A percentile compares a stretch with the other conserved stretches of the same genome.
Conservation (phyloP, 2,888 invertebrate genomes). For the Ditula angustiorana region DNA sequence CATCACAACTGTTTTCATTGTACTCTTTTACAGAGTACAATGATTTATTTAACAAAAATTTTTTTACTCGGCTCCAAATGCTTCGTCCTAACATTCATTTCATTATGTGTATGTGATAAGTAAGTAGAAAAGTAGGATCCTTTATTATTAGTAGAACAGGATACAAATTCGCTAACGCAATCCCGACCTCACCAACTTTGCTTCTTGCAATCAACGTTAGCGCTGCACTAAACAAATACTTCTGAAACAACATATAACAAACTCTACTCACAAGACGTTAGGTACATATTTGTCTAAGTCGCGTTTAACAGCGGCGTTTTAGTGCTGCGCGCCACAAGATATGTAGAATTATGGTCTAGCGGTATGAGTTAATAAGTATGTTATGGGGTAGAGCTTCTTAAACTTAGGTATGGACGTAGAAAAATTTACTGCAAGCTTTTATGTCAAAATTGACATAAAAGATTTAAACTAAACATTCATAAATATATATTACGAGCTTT, state of each 20-base stretch:
- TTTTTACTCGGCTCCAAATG: no score
- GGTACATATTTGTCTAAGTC: not conserved
- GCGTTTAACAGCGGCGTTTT: not conserved
- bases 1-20: no score
- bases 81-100: no score
- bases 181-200: not conserved
- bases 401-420: not conserved
- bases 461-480: no score
- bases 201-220: constrained; percentile 2
- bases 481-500: no score
- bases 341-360: constrained; percentile 19
- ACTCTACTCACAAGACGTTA: not conserved
- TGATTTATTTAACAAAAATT: no score
- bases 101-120: no score
- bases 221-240: not conserved
- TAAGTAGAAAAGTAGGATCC: no score
- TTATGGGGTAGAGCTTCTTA: constrained; percentile 9
- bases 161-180: no score
- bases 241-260: not conserved
- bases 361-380: not conserved
- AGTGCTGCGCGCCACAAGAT: constrained; percentile 3
- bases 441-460: not conserved
- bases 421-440: no score
- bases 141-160: no score
- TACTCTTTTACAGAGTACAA: no score